A percentile compares a stretch with the other conserved stretches of the same genome.
These are phyloP conservation scores for Parapristionchus giblindavisi DNA, from an alignment of 2,888 invertebrate species.

Conservation along the genomic window DNA sequence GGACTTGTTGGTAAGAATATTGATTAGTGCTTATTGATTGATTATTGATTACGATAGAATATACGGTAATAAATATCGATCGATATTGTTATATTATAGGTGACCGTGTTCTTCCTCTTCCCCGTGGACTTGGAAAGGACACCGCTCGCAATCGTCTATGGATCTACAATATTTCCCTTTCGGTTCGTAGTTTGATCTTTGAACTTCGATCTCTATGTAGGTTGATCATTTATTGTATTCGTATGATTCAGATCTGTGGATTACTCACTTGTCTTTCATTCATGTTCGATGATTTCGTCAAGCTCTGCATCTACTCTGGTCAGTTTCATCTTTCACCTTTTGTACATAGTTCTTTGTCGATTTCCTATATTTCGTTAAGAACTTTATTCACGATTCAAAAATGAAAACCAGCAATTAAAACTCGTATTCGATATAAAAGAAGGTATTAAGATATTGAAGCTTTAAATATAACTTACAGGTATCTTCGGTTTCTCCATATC, in stretches of 20 bases:
- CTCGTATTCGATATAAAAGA: no score
- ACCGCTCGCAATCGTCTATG: conserved; percentile 88
- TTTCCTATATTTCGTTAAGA: not conserved
- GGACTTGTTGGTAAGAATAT: conserved; percentile 76
- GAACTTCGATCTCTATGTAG: not conserved
- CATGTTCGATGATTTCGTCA: conserved; percentile 79
- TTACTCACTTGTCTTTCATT: conserved; percentile 85
- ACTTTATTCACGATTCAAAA: no score
- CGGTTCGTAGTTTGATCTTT: conserved; percentile 72
- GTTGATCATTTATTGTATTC: not conserved
- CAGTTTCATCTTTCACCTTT: conserved; percentile 73
- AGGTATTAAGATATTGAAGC: no score
- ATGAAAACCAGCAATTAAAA: no score
- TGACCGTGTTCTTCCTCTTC: conserved; percentile 62
- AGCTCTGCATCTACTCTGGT: conserved; percentile 81
- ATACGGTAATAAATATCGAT: not conserved
- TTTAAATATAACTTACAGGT: not conserved
- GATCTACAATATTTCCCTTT: conserved; percentile 88
- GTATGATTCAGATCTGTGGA: conserved; percentile 78
- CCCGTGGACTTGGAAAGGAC: conserved; percentile 75
- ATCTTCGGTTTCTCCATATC: conserved; percentile 63
- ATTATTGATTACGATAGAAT: not conserved
- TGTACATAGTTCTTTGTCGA: not conserved
- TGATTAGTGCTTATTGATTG: not conserved
- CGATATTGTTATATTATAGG: conserved; percentile 42